Conservation (phyloP, 2,113 vertebrate species). For the Percopsis transmontana region DNA sequence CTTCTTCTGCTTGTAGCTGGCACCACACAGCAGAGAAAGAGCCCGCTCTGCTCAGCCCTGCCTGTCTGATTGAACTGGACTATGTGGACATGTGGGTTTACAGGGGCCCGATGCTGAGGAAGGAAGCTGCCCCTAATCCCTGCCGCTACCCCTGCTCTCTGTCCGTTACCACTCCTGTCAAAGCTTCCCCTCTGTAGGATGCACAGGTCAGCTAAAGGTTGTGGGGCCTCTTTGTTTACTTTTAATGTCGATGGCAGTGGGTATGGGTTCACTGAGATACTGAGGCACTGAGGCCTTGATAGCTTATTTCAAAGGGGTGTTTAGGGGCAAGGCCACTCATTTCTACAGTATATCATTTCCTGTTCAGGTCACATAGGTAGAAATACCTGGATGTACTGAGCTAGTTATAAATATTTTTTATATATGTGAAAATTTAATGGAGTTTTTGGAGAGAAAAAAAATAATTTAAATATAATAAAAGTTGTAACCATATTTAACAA, state of each 20-base stretch:
- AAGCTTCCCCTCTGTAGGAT: constrained; percentile 19
- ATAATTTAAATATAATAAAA: background rate
- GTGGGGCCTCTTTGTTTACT: constrained; percentile 23
- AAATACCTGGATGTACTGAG: background rate
- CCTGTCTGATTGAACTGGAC: constrained; percentile 49
- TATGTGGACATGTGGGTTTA: constrained; percentile 49
- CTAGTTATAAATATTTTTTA: too few species aligned
- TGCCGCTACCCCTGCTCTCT: constrained; percentile 49
- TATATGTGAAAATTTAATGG: too few species aligned
- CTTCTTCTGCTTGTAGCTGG: constrained; percentile 8
- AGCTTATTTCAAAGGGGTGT: too few species aligned
- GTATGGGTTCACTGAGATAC: too few species aligned
- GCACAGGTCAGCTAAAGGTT: constrained; percentile 19
- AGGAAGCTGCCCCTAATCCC: constrained; percentile 54
- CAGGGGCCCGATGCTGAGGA: constrained; percentile 47
- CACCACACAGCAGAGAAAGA: constrained; percentile 7
- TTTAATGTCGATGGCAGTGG: constrained; percentile 10
- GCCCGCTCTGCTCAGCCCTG: constrained; percentile 10
- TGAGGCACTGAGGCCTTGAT: constrained; percentile 5
- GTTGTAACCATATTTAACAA: background rate
- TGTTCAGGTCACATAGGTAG: background rate
- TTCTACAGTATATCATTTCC: background rate
- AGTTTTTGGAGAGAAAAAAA: too few species aligned
- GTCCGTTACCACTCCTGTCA: constrained; percentile 56
- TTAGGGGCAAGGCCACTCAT: constrained; percentile 2